Evolutionary conservation across 2,888 invertebrate species (phyloP), one percentile per base, ranked within the genome.

Genomic region (Agrotis exclamationis): DNA sequence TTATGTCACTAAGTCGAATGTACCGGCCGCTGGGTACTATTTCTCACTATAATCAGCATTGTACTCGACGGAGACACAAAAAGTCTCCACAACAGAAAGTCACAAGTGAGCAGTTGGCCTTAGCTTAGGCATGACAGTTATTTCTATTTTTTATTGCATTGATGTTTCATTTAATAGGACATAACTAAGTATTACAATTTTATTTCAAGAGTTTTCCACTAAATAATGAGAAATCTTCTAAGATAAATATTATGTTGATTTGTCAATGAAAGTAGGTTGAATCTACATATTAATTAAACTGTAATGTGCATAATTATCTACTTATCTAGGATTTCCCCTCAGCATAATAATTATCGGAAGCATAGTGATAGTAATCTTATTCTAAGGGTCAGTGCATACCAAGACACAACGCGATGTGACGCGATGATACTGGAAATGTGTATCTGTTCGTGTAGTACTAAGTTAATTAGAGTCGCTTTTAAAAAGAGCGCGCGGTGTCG

Each of bases 311-410:
- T 47, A 22, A 14, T 4, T 22, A 16, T 16, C 13, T 39, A 13
- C n/a, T 22, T 39, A 53, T 47, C 51, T 54, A 39, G 39, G 24
- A 48, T 44, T 39, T 54, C 39, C 14, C 18, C 6, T 33, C 11
- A 13, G 4, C 33, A 50, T 45, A 67, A 50, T 45, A 67, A 44
- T 74, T 48, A 56, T 75, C 39, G 39, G 50, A 68, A 68, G 56
- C 50, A 51, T 60, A 60, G 45, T 28, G 47, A 48, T 44, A 66
- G 7, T 44, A 47, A 56, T 76, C 28, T 47, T 16, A 67, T 18
- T 24, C 22, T 20, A 48, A 57, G 47, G 51, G 6, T 45, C 62
- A 68, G 39, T 39, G 9, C 9, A 39, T 11, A 39, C 39, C 39
- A 9, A 39, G 39, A 39, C 9, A 2, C 39, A 1, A 7, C 33